Evolutionary conservation across 2,113 vertebrate species (phyloP).

Genomic region (rabbit (Oryctolagus cuniculus)): DNA sequence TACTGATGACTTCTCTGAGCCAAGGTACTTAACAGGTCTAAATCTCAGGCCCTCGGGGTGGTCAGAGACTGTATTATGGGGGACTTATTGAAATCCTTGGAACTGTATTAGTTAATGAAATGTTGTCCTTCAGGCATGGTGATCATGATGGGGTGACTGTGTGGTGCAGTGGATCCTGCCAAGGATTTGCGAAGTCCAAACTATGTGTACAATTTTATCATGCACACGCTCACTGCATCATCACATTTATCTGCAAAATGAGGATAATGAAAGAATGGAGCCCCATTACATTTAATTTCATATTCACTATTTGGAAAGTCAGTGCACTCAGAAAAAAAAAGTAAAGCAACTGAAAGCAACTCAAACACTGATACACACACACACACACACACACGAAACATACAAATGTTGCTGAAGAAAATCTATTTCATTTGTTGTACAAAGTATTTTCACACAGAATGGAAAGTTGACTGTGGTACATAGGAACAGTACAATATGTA

Average conservation of each 20-base stretch:
- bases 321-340: neutral
- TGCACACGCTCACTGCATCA: neutral
- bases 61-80: neutral
- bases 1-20: neutral
- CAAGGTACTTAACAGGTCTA: neutral
- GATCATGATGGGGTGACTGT: neutral
- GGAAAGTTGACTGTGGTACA: neutral
- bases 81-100: neutral
- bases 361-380: neutral
- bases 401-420: slow-evolving; percentile 3
- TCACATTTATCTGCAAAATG: slow-evolving; percentile 8
- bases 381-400: neutral
- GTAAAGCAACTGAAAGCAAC: neutral
- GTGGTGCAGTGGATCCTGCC: neutral
- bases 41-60: neutral
- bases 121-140: neutral
- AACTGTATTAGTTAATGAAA: neutral
- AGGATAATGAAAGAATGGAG: neutral
- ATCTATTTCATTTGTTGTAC: neutral
- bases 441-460: slow-evolving; percentile 26
- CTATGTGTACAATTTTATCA: neutral
- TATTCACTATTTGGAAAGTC: slow-evolving; percentile 16
- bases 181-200: neutral
- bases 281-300: neutral
- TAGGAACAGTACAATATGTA: neutral